Evolutionary conservation across 1,140 invertebrate genomes (phyloP).

Genomic region (Steinernema khuongi): DNA sequence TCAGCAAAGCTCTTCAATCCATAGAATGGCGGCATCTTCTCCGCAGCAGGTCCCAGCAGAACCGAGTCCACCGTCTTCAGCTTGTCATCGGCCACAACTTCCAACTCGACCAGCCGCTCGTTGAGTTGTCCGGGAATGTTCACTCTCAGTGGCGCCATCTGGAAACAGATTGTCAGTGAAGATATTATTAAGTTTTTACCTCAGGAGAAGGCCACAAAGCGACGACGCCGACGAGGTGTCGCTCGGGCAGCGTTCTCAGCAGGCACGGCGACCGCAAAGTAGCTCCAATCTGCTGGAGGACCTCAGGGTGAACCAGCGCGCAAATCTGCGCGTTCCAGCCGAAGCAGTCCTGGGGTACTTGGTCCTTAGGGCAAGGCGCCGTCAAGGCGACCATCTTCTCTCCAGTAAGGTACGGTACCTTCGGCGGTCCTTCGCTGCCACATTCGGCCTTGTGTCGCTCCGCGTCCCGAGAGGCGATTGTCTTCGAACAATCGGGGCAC

Average conservation of each 20-base stretch:
- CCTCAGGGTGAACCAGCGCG: background rate
- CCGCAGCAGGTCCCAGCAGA: background rate
- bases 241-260: background rate
- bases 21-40: background rate
- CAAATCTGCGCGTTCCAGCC: background rate
- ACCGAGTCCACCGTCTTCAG: background rate
- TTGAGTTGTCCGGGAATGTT: background rate
- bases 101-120: background rate
- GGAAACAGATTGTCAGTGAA: background rate
- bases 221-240: background rate
- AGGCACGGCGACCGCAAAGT: background rate
- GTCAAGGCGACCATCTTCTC: background rate
- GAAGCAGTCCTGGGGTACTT: background rate
- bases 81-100: background rate
- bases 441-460: background rate
- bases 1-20: background rate
- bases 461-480: background rate
- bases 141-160: background rate
- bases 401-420: background rate
- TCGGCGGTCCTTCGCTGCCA: background rate
- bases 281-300: background rate
- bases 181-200: background rate
- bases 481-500: background rate
- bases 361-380: background rate
- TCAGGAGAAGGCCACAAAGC: background rate